phyloP scores from a whole-genome alignment of 2,888 invertebrate genomes.

The Nymphalis urticae region DNA sequence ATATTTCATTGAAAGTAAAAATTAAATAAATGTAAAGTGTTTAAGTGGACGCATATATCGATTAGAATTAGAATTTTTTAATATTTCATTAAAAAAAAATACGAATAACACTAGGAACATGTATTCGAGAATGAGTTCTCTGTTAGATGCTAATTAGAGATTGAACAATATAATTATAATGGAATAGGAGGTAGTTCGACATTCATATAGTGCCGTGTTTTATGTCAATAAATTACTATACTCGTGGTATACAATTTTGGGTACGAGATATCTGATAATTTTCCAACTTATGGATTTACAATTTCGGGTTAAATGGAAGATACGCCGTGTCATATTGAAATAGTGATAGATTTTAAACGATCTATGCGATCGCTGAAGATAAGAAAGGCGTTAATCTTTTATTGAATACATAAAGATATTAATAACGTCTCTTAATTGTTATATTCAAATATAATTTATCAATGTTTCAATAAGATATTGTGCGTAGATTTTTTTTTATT shows the following conservation, averaged over 20 bases:
- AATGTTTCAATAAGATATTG: neutral
- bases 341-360: neutral
- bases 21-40: neutral
- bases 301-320: neutral
- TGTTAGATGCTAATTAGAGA: constrained; percentile 20
- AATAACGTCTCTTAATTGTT: constrained; percentile 10
- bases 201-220: constrained; percentile 19
- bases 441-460: neutral
- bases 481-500: neutral
- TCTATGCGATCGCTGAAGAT: neutral
- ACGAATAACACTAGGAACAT: constrained; percentile 5
- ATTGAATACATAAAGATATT: constrained; percentile 7
- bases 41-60: neutral
- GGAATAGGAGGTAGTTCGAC: constrained; percentile 22
- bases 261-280: neutral
- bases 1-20: too few relatives aligned
- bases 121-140: constrained; percentile 10
- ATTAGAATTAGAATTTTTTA: constrained; percentile 10
- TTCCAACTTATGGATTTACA: neutral
- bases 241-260: neutral
- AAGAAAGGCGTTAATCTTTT: constrained; percentile 14
- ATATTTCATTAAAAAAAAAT: constrained; percentile 7
- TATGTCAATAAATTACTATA: constrained; percentile 6
- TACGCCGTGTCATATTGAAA: neutral
- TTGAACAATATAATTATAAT: constrained; percentile 22